These are phyloP conservation scores for Heliconius cydno DNA, from an alignment of 2,888 invertebrate genomes.

Conservation along the genomic window DNA sequence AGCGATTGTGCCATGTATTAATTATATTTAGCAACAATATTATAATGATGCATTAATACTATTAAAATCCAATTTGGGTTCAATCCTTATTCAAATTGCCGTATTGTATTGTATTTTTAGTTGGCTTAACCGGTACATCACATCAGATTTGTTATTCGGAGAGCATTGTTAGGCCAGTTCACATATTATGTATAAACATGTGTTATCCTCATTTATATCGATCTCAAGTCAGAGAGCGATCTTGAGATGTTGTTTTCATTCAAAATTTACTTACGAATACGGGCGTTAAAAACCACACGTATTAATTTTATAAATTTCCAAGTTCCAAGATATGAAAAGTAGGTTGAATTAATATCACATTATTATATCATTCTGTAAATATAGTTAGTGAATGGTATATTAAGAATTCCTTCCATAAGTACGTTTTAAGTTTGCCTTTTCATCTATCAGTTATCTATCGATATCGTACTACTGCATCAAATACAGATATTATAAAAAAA, in stretches of 20 bases:
- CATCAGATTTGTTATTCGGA: conserved; percentile 9
- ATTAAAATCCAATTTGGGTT: conserved; percentile 20
- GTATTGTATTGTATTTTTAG: conserved; percentile 3
- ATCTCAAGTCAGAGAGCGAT: too few relatives aligned
- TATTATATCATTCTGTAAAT: conserved; percentile 21
- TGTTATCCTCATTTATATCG: not conserved
- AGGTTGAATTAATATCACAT: conserved; percentile 10
- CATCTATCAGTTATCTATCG: conserved; percentile 14
- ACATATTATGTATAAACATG: not conserved
- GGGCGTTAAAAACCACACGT: too few relatives aligned
- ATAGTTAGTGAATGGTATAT: not conserved
- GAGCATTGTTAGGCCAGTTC: conserved; percentile 4
- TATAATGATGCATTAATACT: not conserved
- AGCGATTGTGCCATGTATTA: conserved; percentile 1
- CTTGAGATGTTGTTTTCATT: too few relatives aligned
- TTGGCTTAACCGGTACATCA: not conserved
- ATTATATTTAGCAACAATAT: not conserved
- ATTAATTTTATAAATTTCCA: too few relatives aligned
- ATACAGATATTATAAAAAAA: conserved; percentile 5
- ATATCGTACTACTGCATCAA: not conserved
- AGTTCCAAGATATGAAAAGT: conserved; percentile 4
- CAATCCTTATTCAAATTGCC: not conserved
- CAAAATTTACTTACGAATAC: too few relatives aligned
- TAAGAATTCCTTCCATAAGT: not conserved
- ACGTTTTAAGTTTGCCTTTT: not conserved